phyloP scores from a whole-genome alignment of 2,888 invertebrate genomes.

The Aradus depressus region DNA sequence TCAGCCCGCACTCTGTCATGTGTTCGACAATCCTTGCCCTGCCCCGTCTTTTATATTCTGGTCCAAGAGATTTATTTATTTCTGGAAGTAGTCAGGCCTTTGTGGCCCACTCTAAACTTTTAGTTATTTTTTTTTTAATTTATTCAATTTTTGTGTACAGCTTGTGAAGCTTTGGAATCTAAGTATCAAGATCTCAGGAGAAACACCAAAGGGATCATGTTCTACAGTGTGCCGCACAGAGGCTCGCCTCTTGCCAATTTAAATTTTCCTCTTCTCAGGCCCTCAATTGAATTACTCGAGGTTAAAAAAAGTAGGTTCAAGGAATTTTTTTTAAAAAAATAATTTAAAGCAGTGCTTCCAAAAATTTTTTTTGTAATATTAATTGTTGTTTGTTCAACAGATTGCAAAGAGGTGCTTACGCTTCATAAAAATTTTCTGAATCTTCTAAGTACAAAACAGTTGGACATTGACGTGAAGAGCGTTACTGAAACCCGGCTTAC shows the following conservation, averaged over 20 bases:
- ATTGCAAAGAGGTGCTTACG: slow-evolving; percentile 53
- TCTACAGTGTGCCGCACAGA: slow-evolving; percentile 78
- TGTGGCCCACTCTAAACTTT: too few relatives aligned
- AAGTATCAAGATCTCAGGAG: slow-evolving; percentile 40
- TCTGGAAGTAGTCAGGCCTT: too few relatives aligned
- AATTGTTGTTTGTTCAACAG: slow-evolving; percentile 39
- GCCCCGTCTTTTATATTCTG: too few relatives aligned
- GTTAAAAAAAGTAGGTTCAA: slow-evolving; percentile 55
- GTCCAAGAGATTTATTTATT: too few relatives aligned
- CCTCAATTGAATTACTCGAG: slow-evolving; percentile 66
- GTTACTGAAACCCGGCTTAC: slow-evolving; percentile 69
- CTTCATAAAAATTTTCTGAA: slow-evolving; percentile 53
- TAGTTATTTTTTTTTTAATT: slow-evolving; percentile 9
- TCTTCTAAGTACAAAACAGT: slow-evolving; percentile 42
- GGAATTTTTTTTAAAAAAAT: background rate
- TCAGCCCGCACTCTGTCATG: too few relatives aligned
- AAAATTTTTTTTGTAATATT: background rate
- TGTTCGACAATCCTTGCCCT: too few relatives aligned
- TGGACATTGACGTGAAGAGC: slow-evolving; percentile 53
- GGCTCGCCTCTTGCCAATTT: slow-evolving; percentile 69
- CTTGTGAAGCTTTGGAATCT: slow-evolving; percentile 42
- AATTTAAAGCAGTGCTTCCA: background rate
- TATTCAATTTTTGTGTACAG: slow-evolving; percentile 35
- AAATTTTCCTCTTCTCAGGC: slow-evolving; percentile 58
- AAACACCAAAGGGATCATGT: slow-evolving; percentile 55